These are phyloP conservation scores for Neoarius graeffei DNA, from an alignment of 2,113 vertebrate species.

Conservation along the genomic window DNA sequence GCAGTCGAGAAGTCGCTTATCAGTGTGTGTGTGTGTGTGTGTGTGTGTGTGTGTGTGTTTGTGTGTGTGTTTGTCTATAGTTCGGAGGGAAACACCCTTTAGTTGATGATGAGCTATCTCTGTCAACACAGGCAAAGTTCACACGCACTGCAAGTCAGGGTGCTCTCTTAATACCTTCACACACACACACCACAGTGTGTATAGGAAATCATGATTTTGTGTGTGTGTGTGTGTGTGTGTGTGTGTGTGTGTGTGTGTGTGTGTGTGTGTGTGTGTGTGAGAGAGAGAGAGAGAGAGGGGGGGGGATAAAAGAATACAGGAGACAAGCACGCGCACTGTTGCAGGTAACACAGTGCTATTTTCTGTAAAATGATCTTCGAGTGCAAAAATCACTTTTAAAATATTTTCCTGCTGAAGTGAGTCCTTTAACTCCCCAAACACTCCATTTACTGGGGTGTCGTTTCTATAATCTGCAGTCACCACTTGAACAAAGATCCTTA, in stretches of 20 bases:
- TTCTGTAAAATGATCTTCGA: neutral
- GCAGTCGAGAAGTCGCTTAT: slow-evolving; percentile 70
- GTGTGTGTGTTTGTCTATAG: slow-evolving; percentile 60
- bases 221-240: slow-evolving; percentile 9
- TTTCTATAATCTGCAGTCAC: neutral
- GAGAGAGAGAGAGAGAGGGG: neutral
- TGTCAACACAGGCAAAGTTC: slow-evolving; percentile 70
- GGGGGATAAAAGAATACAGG: neutral
- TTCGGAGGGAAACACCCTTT: slow-evolving; percentile 73
- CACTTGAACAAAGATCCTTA: neutral
- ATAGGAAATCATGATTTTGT: slow-evolving; percentile 34
- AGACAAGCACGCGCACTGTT: neutral
- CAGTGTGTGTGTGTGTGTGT: slow-evolving; percentile 69
- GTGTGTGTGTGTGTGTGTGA: neutral
- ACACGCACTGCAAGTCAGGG: slow-evolving; percentile 46
- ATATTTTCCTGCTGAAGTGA: neutral
- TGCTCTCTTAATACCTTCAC: slow-evolving; percentile 49
- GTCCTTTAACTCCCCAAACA: neutral
- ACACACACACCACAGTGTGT: slow-evolving; percentile 58
- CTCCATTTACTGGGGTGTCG: neutral
- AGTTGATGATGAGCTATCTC: slow-evolving; percentile 70
- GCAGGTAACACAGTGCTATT: neutral
- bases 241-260: neutral
- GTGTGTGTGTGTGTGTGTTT: slow-evolving; percentile 8
- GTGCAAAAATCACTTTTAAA: neutral